phyloP scores from a whole-genome alignment of 1,140 invertebrate genomes.

The Vanessa atalanta region DNA sequence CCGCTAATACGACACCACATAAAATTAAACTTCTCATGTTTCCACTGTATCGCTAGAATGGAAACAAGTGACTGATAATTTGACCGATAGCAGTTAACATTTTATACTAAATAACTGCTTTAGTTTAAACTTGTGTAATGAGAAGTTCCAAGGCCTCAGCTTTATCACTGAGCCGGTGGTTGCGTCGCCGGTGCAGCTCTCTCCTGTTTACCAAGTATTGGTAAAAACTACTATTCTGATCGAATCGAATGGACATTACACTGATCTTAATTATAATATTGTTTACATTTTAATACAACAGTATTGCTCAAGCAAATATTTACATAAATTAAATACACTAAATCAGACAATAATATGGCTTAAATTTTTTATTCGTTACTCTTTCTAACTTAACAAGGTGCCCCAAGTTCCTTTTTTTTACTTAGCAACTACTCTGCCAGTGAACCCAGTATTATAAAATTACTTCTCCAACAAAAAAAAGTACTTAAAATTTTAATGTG shows the following conservation, averaged over 20 bases:
- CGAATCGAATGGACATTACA: no score
- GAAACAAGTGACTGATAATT: constrained; percentile 66
- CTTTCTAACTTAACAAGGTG: no score
- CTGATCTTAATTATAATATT: not conserved
- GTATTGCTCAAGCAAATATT: not conserved
- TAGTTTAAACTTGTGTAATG: constrained; percentile 61
- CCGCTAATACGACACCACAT: constrained; percentile 62
- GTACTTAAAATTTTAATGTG: no score
- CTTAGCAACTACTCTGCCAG: no score
- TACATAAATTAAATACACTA: not conserved
- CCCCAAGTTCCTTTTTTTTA: no score
- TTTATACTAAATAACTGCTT: constrained; percentile 70
- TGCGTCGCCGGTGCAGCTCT: constrained; percentile 53
- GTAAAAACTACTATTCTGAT: constrained; percentile 20
- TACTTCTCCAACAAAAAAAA: no score
- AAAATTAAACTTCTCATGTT: constrained; percentile 66
- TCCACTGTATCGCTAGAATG: constrained; percentile 52
- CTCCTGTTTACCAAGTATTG: constrained; percentile 20
- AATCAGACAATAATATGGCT: no score
- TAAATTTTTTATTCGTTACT: no score
- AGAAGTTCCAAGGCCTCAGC: constrained; percentile 71
- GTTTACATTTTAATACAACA: not conserved
- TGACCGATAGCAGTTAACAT: constrained; percentile 47
- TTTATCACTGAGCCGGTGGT: constrained; percentile 49
- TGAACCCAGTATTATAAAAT: no score